Base-by-base conservation (phyloP, 2,888 invertebrate genomes). In the Synergus japonicus region DNA sequence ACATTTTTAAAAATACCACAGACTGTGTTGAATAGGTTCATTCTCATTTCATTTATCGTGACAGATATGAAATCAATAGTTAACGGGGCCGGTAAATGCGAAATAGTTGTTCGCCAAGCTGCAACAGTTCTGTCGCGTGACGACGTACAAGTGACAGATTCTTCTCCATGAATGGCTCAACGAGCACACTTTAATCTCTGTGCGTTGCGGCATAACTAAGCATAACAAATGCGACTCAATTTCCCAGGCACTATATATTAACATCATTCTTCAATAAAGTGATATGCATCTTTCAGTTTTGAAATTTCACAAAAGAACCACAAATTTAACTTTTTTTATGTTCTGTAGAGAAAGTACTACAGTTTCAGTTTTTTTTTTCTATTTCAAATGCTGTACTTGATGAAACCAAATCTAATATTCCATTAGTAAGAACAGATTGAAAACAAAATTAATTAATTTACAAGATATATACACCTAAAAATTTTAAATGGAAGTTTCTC, bases 11-110 rank as follows among this genome's bases (percentile, higher is more conserved):
- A 29, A 29, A 46, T n/a, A 15, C 49, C 13, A 22, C 7, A 29
- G 37, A 73, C 37, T 54, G 10, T 15, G 5, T n/a, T 73, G 9
- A 29, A 41, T 73, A 37, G 37, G 37, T 41, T 54, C 54, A 73
- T 54, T 73, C 54, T 73, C 54, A 73, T 73, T 54, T 73, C n/a
- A 54, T 49, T 41, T 22, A 22, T 22, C 43, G 22, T 79, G 77
- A 78, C 78, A 78, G 80, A 83, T 81, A 81, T 77, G 82, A 83
- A 83, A 84, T 85, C 85, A 82, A 85, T 85, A 84, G 81, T 82
- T 82, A 85, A 85, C 83, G 83, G 82, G 83, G 83, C 80, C 81
- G 77, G 78, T 83, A 83, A 81, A 83, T 80, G 77, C 80, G 22
- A 76, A 63, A 76, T 63, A 44, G 29, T 58, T 76, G 60, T 76